Conservation (phyloP, 2,888 invertebrate species). For the Pediacus dermestoides region DNA sequence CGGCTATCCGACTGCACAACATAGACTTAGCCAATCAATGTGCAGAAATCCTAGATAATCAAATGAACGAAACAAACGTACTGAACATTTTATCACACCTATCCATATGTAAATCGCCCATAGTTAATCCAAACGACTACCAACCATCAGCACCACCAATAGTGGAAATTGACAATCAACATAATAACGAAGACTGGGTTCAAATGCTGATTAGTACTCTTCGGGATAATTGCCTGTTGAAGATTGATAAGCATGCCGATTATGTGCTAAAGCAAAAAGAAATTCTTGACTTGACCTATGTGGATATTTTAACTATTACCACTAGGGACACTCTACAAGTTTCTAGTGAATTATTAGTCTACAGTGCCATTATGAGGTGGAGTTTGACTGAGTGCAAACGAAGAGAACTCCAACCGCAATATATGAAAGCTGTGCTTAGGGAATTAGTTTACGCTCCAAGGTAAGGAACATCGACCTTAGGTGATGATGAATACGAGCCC, state of each 20-base stretch:
- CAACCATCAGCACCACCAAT: slow-evolving; percentile 47
- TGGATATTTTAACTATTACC: slow-evolving; percentile 63
- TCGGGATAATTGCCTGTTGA: slow-evolving; percentile 63
- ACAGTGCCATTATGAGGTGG: slow-evolving; percentile 63
- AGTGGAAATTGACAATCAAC: slow-evolving; percentile 39
- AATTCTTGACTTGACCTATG: slow-evolving; percentile 61
- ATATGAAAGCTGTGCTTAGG: slow-evolving; percentile 53
- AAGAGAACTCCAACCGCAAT: slow-evolving; percentile 54
- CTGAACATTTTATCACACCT: slow-evolving; percentile 62
- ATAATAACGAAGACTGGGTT: slow-evolving; percentile 41
- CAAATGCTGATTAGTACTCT: slow-evolving; percentile 57
- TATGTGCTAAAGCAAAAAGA: slow-evolving; percentile 55
- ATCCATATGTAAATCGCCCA: slow-evolving; percentile 39
- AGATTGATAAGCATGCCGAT: slow-evolving; percentile 58
- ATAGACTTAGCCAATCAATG: slow-evolving; percentile 66
- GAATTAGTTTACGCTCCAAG: slow-evolving; percentile 43
- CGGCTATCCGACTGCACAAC: slow-evolving; percentile 72
- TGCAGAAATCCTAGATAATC: slow-evolving; percentile 62
- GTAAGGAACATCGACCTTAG: too few relatives aligned
- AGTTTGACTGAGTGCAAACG: slow-evolving; percentile 57
- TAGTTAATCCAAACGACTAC: slow-evolving; percentile 34
- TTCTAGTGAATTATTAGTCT: slow-evolving; percentile 59
- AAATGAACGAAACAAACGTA: slow-evolving; percentile 62
- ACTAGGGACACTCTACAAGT: slow-evolving; percentile 66
- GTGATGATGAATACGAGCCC: not conserved